These are phyloP conservation scores for Phylloscopus trochiloides DNA, from an alignment of 2,113 vertebrate species.

Conservation along the genomic window DNA sequence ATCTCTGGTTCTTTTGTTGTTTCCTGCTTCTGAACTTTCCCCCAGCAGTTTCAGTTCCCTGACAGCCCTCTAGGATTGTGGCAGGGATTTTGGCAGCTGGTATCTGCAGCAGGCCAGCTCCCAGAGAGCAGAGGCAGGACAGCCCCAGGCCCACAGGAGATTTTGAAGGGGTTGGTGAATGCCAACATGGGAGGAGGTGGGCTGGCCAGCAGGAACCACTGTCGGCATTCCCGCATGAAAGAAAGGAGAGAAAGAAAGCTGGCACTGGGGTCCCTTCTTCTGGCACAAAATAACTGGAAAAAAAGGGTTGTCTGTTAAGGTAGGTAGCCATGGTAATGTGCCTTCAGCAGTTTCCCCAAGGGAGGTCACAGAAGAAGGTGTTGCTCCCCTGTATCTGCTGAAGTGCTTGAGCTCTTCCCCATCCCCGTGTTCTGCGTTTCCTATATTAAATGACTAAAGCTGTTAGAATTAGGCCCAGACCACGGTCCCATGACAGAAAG, in stretches of 20 bases:
- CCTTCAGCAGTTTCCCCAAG: background rate
- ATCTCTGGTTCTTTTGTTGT: fast-evolving
- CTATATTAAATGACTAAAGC: background rate
- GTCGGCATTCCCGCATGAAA: background rate
- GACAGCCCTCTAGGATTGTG: no score
- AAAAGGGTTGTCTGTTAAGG: background rate
- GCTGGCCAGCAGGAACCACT: background rate
- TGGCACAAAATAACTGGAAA: background rate
- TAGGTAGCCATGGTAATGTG: background rate
- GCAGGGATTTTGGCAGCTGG: background rate
- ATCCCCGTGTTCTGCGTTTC: background rate
- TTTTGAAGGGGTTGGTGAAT: background rate
- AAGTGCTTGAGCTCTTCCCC: background rate
- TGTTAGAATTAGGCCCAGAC: background rate
- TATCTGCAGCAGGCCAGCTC: background rate
- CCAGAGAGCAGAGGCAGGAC: background rate
- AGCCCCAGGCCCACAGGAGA: background rate
- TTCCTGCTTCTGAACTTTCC: fast-evolving
- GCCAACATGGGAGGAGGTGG: fast-evolving
- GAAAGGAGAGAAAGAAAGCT: background rate
- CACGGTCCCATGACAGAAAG: background rate
- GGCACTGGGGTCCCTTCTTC: background rate
- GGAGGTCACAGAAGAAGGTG: background rate
- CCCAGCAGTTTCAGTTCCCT: background rate
- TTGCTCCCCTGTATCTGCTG: background rate